phyloP scores from a whole-genome alignment of 2,113 vertebrate species.

The Alces alces region DNA sequence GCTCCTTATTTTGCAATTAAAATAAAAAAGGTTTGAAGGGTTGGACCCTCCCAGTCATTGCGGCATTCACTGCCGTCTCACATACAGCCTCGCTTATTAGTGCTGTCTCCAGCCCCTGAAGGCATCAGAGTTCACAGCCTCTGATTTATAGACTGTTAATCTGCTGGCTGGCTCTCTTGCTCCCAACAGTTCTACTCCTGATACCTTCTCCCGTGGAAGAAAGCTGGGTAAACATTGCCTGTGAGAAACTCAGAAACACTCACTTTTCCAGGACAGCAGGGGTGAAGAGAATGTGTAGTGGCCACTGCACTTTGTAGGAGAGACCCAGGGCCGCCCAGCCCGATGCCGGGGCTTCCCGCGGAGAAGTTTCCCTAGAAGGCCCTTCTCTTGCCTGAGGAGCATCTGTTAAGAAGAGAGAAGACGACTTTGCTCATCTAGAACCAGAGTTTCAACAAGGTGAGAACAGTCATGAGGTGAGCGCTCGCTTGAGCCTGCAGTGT shows the following conservation, averaged over 20 bases:
- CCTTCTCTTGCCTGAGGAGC: constrained; percentile 86
- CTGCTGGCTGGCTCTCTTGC: neutral
- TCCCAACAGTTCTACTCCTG: neutral
- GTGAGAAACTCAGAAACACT: constrained; percentile 65
- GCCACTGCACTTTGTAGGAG: constrained; percentile 98
- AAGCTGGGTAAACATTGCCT: neutral
- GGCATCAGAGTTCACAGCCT: neutral
- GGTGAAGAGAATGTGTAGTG: constrained; percentile 97
- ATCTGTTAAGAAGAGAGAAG: constrained; percentile 77
- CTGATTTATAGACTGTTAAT: neutral
- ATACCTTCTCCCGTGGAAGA: neutral
- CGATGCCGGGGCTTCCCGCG: constrained; percentile 91
- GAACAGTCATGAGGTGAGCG: neutral
- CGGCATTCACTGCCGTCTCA: neutral
- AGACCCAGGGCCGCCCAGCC: constrained; percentile 97
- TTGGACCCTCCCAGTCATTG: neutral
- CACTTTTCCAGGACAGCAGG: constrained; percentile 97
- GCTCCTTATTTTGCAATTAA: neutral
- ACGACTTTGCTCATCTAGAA: neutral
- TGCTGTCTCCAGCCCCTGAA: neutral
- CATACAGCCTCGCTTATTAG: neutral
- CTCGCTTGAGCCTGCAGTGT: neutral
- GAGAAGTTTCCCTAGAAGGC: constrained; percentile 91
- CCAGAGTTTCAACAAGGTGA: neutral
- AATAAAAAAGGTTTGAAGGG: neutral